Evolutionary conservation across 2,888 invertebrate species (phyloP).

Genomic region (Chalcis sispes): DNA sequence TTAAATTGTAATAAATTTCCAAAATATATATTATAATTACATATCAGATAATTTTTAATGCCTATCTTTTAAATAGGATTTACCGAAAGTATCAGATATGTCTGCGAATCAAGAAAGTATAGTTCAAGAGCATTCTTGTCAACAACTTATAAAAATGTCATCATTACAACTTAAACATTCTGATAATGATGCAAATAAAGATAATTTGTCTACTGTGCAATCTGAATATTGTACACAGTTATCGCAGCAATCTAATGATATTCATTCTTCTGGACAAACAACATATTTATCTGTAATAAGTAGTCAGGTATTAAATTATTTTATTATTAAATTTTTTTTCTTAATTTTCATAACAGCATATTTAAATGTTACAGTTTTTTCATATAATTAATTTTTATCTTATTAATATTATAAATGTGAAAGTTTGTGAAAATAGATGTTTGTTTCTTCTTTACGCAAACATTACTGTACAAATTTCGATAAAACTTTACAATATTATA

Average conservation of each 20-base stretch:
- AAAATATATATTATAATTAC: too few species aligned
- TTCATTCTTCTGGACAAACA: slow-evolving; percentile 75
- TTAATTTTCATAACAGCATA: too few species aligned
- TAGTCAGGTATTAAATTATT: slow-evolving; percentile 67
- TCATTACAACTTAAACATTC: slow-evolving; percentile 74
- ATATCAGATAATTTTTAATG: too few species aligned
- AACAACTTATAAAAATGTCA: slow-evolving; percentile 67
- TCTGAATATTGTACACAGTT: slow-evolving; percentile 80
- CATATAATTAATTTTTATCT: too few species aligned
- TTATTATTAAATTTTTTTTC: background rate
- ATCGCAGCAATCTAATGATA: slow-evolving; percentile 79
- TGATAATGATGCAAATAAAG: slow-evolving; percentile 73
- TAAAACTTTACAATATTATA: too few species aligned
- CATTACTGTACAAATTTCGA: too few species aligned
- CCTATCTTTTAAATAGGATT: background rate
- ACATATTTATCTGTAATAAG: slow-evolving; percentile 69
- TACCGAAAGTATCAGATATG: slow-evolving; percentile 63
- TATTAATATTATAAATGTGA: too few species aligned
- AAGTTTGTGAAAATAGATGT: too few species aligned
- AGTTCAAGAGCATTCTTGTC: slow-evolving; percentile 69
- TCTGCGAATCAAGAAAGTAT: slow-evolving; percentile 68
- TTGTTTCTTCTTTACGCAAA: too few species aligned
- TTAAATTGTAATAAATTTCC: too few species aligned
- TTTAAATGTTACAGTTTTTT: too few species aligned
- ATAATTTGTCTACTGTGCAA: slow-evolving; percentile 79